Evolutionary conservation across 2,797 vertebrate species (phyloP).

Genomic region (Manis crassicaudata): DNA sequence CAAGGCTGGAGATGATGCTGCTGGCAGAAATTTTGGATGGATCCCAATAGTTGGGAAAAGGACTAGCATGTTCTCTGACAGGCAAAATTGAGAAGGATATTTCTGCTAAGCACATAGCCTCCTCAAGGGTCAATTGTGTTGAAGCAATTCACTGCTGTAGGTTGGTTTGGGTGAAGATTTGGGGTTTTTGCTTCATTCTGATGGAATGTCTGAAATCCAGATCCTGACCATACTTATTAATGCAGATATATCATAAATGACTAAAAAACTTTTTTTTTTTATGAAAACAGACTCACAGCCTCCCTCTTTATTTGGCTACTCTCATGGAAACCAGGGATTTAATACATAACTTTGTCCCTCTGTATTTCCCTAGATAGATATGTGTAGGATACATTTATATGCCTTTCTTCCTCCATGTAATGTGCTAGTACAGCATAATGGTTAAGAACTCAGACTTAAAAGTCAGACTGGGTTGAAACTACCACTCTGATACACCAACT

Average conservation of each 20-base stretch:
- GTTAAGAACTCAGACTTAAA: neutral
- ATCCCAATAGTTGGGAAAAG: neutral
- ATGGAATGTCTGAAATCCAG: neutral
- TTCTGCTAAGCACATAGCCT: neutral
- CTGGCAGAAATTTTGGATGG: neutral
- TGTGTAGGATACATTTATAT: no score
- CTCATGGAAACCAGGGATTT: neutral
- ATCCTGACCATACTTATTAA: neutral
- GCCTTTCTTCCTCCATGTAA: neutral
- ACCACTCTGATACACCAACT: neutral
- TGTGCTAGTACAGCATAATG: neutral
- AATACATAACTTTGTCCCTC: neutral
- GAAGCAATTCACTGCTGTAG: neutral
- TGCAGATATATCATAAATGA: neutral
- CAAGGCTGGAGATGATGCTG: neutral
- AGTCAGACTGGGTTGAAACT: neutral
- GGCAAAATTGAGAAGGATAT: neutral
- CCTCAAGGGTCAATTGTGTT: neutral
- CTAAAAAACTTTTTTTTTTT: neutral
- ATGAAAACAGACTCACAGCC: neutral
- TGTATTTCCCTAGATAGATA: neutral
- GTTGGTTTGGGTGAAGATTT: neutral
- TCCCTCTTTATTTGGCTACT: constrained; percentile 22
- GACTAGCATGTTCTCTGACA: neutral
- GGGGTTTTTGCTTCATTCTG: neutral